Percentiles rank a stretch among this genome's conserved stretches.
These are phyloP conservation scores for Aptenodytes forsteri DNA, from an alignment of 2,113 vertebrate genomes.

Conservation along the genomic window DNA sequence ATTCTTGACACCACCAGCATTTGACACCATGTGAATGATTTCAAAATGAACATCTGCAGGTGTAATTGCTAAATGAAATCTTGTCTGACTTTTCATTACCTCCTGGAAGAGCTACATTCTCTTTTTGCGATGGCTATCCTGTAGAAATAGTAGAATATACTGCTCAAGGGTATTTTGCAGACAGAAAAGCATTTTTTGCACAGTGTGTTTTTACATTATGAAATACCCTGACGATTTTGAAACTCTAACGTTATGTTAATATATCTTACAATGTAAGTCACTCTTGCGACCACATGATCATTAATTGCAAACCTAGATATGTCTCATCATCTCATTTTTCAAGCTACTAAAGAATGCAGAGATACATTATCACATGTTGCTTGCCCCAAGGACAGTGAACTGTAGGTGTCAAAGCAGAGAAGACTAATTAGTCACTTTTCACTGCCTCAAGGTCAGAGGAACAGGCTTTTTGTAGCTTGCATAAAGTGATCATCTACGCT, in stretches of 20 bases:
- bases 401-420: background rate
- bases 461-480: background rate
- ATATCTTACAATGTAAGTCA: background rate
- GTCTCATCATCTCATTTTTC: background rate
- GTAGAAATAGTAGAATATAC: background rate
- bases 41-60: background rate
- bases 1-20: background rate
- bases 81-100: background rate
- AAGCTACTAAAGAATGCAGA: background rate
- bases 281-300: background rate
- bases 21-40: background rate
- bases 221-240: slow-evolving; percentile 4
- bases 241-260: background rate
- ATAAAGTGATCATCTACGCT: background rate
- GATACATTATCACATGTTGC: background rate
- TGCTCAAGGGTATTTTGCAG: background rate
- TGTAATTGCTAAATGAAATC: slow-evolving; percentile 2
- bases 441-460: background rate
- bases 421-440: slow-evolving; percentile 13
- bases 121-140: background rate
- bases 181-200: background rate
- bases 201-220: background rate
- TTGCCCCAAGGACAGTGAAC: background rate
- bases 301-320: background rate
- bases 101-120: background rate